Conservation (phyloP, 2,888 invertebrate genomes). For the Apamea crenata region DNA sequence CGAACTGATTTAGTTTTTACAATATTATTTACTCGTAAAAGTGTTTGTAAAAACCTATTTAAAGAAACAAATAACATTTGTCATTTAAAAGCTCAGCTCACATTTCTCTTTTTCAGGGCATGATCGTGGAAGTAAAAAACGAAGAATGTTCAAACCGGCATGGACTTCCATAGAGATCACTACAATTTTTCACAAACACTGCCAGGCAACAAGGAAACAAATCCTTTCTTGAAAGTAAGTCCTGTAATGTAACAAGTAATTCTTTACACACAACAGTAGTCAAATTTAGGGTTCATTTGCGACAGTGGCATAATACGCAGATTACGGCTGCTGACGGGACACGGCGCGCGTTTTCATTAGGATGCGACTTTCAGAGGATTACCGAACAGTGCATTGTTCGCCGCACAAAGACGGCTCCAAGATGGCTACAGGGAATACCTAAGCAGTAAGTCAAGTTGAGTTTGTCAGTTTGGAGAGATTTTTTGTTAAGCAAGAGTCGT, state of each 20-base stretch:
- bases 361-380: conserved; percentile 57
- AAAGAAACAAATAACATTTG: background rate
- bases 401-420: conserved; percentile 60
- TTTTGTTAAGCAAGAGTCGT: background rate
- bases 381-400: conserved; percentile 65
- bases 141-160: too few relatives aligned
- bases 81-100: background rate
- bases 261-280: conserved; percentile 18
- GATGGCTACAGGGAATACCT: conserved; percentile 27
- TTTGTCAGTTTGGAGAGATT: background rate
- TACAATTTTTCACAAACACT: background rate
- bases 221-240: conserved; percentile 2
- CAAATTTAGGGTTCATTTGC: conserved; percentile 52
- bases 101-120: background rate
- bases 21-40: too few relatives aligned
- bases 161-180: background rate
- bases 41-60: background rate
- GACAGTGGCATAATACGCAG: conserved; percentile 43
- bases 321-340: conserved; percentile 47
- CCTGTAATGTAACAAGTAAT: conserved; percentile 13
- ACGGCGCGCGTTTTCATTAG: conserved; percentile 61
- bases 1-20: background rate
- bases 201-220: background rate
- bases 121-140: background rate
- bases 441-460: conserved; percentile 23